Evolutionary conservation across 2,888 invertebrate species (phyloP).

Genomic region (Iphiclides podalirius): DNA sequence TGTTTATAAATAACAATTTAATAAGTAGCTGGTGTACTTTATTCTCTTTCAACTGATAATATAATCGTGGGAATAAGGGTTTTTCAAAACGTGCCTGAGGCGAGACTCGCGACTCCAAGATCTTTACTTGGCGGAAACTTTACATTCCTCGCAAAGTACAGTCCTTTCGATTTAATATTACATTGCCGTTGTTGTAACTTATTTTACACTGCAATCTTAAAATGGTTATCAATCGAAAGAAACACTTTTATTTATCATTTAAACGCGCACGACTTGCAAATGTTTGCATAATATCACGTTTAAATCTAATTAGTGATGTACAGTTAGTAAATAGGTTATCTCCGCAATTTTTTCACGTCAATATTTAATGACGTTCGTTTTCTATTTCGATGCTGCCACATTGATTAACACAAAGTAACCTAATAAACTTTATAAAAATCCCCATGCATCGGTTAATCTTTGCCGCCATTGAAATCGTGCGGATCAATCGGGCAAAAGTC

Average conservation of each 20-base stretch:
- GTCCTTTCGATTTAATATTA: neutral
- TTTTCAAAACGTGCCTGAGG: conserved; percentile 8
- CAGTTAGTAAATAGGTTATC: no score
- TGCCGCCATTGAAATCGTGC: conserved; percentile 18
- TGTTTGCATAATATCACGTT: no score
- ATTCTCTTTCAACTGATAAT: conserved; percentile 7
- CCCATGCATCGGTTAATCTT: no score
- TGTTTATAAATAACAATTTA: conserved; percentile 1
- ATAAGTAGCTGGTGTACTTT: neutral
- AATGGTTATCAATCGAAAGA: no score
- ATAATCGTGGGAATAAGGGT: conserved; percentile 18
- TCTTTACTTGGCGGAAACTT: conserved; percentile 10
- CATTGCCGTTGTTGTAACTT: conserved; percentile 21
- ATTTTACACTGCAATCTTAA: conserved; percentile 24
- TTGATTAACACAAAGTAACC: no score
- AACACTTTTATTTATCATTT: no score
- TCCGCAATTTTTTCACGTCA: no score
- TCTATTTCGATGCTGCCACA: no score
- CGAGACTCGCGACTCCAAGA: conserved; percentile 5
- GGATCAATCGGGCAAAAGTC: conserved; percentile 14
- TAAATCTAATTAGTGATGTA: no score
- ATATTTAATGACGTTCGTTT: no score
- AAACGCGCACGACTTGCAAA: no score
- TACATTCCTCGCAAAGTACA: conserved; percentile 13
- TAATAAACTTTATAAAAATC: no score